Percentiles rank a stretch among this genome's conserved stretches.
Evolutionary conservation across 2,797 vertebrate species (phyloP).

Genomic region (Phylloscopus collybita): DNA sequence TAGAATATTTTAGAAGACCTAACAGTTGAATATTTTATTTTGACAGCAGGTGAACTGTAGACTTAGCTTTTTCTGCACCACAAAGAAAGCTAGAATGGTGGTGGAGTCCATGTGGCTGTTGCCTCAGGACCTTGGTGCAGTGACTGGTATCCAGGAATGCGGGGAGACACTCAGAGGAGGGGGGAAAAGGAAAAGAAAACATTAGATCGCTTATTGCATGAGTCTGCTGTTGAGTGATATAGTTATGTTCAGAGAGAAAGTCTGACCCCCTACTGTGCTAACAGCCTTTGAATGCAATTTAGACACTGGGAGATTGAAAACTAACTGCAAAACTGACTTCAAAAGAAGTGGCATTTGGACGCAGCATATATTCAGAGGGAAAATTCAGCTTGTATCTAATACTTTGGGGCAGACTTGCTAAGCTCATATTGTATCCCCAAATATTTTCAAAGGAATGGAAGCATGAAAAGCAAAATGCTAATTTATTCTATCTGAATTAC

Average conservation of each 20-base stretch:
- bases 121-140: constrained; percentile 54
- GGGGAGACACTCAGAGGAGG: constrained; percentile 48
- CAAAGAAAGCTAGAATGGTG: not conserved
- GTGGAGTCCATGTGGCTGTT: constrained; percentile 40
- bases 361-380: constrained; percentile 51
- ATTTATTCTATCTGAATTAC: constrained; percentile 63
- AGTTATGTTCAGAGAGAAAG: constrained; percentile 66
- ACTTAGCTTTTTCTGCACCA: not conserved
- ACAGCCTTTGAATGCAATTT: constrained; percentile 73
- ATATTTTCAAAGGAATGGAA: constrained; percentile 68
- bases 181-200: constrained; percentile 66
- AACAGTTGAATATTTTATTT: not conserved
- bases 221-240: constrained; percentile 73
- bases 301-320: constrained; percentile 69
- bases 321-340: constrained; percentile 61
- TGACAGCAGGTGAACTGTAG: constrained; percentile 37
- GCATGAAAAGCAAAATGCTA: constrained; percentile 52
- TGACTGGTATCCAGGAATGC: constrained; percentile 63
- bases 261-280: constrained; percentile 64
- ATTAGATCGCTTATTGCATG: constrained; percentile 48
- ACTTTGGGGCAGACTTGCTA: constrained; percentile 37
- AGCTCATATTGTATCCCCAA: constrained; percentile 40
- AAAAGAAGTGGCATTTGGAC: constrained; percentile 73
- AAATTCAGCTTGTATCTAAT: constrained; percentile 57
- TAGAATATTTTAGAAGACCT: not conserved